Percentiles rank a stretch among this genome's conserved stretches.
These are phyloP conservation scores for Aphyosemion australe DNA, from an alignment of 2,113 vertebrate genomes.

Conservation along the genomic window DNA sequence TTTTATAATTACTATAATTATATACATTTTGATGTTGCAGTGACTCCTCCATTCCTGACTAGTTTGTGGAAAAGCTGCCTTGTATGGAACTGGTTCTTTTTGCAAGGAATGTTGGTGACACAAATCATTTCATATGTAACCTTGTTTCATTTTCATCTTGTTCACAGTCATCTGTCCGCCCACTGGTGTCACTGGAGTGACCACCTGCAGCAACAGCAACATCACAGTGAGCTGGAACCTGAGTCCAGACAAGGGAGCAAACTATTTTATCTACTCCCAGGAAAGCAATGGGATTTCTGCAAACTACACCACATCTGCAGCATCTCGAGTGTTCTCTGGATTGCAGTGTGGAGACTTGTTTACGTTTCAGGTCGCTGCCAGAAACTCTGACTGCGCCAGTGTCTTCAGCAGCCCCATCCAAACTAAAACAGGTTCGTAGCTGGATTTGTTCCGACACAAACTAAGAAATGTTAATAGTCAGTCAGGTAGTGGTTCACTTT, in stretches of 20 bases:
- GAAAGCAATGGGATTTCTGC: constrained; percentile 11
- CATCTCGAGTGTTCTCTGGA: constrained; percentile 43
- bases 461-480: neutral
- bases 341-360: constrained; percentile 66
- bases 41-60: too few relatives aligned
- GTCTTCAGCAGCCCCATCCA: constrained; percentile 37
- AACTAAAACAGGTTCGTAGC: constrained; percentile 67
- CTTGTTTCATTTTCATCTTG: neutral
- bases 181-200: constrained; percentile 36
- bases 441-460: too few relatives aligned
- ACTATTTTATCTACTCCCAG: constrained; percentile 60
- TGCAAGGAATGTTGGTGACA: too few relatives aligned
- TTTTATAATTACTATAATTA: too few relatives aligned
- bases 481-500: too few relatives aligned
- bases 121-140: neutral
- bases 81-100: too few relatives aligned
- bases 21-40: too few relatives aligned
- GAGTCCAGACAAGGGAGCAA: constrained; percentile 41
- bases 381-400: constrained; percentile 70
- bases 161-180: constrained; percentile 77
- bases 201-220: constrained; percentile 66
- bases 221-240: constrained; percentile 72
- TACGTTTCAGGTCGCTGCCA: constrained; percentile 41
- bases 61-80: too few relatives aligned
- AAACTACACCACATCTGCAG: constrained; percentile 40